phyloP scores from a whole-genome alignment of 2,797 vertebrate genomes.

The Sylvia borin region DNA sequence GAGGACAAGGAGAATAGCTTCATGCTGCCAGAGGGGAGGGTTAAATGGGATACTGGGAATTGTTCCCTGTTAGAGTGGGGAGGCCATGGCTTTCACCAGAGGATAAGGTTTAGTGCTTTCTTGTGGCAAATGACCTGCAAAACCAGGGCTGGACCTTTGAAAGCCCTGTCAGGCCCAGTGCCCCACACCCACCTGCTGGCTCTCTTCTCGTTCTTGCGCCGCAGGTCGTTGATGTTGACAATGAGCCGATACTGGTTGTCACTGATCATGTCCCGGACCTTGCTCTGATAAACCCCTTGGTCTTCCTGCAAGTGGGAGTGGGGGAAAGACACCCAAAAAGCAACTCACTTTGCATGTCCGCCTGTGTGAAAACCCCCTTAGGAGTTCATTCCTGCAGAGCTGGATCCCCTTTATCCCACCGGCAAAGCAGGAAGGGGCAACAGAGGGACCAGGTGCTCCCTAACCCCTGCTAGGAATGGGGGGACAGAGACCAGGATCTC shows the following conservation, averaged over 20 bases:
- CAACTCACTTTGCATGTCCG: neutral
- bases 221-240: slow-evolving; percentile 94
- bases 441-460: neutral
- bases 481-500: neutral
- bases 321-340: fast-evolving
- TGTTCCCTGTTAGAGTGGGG: neutral
- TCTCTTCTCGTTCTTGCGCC: slow-evolving; percentile 89
- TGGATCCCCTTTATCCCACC: neutral
- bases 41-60: neutral
- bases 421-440: neutral
- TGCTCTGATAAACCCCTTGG: slow-evolving; percentile 92
- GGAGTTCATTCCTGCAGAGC: neutral
- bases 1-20: neutral
- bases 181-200: slow-evolving; percentile 82
- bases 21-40: neutral
- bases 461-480: neutral
- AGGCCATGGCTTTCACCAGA: neutral
- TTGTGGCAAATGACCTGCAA: neutral
- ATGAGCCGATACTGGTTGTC: slow-evolving; percentile 90
- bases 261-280: slow-evolving; percentile 93
- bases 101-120: neutral
- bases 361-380: fast-evolving
- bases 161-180: fast-evolving
- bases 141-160: neutral
- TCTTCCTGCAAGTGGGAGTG: slow-evolving; percentile 82